Evolutionary conservation across 2,113 vertebrate genomes (phyloP).

Genomic region (Neomonachus schauinslandi): DNA sequence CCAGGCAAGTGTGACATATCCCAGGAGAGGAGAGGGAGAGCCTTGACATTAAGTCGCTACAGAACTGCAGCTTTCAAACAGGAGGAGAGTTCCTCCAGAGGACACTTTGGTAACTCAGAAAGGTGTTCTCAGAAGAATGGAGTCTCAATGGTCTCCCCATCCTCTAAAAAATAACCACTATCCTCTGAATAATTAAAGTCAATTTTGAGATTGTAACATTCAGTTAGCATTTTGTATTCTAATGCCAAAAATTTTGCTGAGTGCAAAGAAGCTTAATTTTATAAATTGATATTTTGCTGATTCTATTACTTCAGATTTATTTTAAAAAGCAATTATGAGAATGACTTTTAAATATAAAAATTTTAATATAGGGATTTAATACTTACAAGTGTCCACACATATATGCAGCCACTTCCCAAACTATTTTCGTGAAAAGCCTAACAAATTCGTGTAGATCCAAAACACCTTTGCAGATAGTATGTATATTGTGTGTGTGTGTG

Average conservation of each 20-base stretch:
- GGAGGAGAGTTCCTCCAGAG: not conserved
- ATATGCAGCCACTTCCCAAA: constrained; percentile 5
- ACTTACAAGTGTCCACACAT: not conserved
- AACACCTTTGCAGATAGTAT: not conserved
- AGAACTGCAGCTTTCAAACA: not conserved
- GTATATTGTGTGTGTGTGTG: not conserved
- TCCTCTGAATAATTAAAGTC: constrained; percentile 26
- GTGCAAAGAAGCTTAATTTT: constrained; percentile 40
- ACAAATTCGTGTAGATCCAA: not conserved
- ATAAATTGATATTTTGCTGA: not conserved
- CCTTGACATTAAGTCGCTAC: not conserved
- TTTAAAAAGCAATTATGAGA: constrained; percentile 38
- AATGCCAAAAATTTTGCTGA: constrained; percentile 21
- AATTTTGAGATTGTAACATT: constrained; percentile 54
- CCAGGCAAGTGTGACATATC: not conserved
- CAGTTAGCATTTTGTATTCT: constrained; percentile 46
- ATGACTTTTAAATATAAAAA: constrained; percentile 52
- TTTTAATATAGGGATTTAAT: not conserved
- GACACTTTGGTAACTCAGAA: not conserved
- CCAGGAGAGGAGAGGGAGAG: not conserved
- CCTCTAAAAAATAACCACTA: not conserved
- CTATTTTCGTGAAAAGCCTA: constrained; percentile 6
- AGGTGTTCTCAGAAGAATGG: not conserved
- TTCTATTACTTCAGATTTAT: constrained; percentile 38
- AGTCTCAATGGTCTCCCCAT: not conserved